A percentile compares a stretch with the other conserved stretches of the same genome.
These are phyloP conservation scores for Diadophis punctatus DNA, from an alignment of 2,113 vertebrate species.

Conservation along the genomic window DNA sequence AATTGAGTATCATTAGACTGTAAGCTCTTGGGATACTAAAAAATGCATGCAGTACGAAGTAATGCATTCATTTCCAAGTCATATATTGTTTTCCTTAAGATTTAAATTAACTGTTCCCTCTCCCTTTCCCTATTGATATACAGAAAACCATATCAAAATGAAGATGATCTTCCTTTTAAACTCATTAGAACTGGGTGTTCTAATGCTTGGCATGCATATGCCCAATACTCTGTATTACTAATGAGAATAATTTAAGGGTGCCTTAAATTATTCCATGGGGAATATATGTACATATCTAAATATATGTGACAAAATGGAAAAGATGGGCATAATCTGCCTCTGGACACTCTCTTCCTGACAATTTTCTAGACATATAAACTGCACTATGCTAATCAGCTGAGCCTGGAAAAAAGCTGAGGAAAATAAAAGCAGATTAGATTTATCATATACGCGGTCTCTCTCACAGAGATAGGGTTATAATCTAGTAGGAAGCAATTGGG, in stretches of 20 bases:
- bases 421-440: background rate
- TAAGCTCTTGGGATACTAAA: background rate
- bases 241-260: background rate
- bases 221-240: background rate
- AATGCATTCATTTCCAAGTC: background rate
- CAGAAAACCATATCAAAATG: background rate
- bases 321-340: background rate
- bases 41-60: background rate
- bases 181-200: background rate
- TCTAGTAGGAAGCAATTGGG: background rate
- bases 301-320: background rate
- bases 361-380: background rate
- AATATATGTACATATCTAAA: background rate
- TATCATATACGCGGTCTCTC: background rate
- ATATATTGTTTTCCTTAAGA: background rate
- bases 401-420: background rate
- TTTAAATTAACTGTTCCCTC: background rate
- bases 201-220: background rate
- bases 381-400: background rate
- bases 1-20: background rate
- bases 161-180: background rate
- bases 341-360: background rate
- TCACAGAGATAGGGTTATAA: background rate
- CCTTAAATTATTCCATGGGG: background rate
- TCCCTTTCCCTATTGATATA: background rate